Percentiles rank a stretch among this genome's conserved stretches.
Evolutionary conservation across 2,888 invertebrate genomes (phyloP).

Genomic region (Pristionchus arcanus): DNA sequence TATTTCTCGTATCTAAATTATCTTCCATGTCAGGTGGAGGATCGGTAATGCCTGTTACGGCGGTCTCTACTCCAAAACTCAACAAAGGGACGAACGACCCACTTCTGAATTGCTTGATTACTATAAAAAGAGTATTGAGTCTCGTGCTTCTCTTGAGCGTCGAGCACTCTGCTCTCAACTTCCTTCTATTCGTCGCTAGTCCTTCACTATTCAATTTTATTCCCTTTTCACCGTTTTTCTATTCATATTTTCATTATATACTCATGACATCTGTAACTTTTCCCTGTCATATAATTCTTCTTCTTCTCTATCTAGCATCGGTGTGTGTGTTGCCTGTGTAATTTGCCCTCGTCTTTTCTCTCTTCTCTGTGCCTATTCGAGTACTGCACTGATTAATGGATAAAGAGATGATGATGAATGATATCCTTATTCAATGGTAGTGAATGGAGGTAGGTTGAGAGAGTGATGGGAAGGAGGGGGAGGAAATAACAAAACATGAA

Average conservation of each 20-base stretch:
- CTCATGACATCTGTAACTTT: slow-evolving; percentile 39
- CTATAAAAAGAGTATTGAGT: slow-evolving; percentile 50
- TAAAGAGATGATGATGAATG: slow-evolving; percentile 32
- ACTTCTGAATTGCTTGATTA: slow-evolving; percentile 45
- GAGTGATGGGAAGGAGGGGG: slow-evolving; percentile 20
- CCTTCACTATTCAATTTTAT: background rate
- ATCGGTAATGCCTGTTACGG: slow-evolving; percentile 69
- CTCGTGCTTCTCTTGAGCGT: slow-evolving; percentile 47
- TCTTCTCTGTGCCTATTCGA: slow-evolving; percentile 20
- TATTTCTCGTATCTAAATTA: no score
- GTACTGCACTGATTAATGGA: slow-evolving; percentile 31
- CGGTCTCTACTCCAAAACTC: slow-evolving; percentile 62
- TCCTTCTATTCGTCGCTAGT: slow-evolving; percentile 45
- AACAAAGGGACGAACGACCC: slow-evolving; percentile 52
- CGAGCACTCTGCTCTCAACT: slow-evolving; percentile 34
- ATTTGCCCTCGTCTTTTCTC: slow-evolving; percentile 19
- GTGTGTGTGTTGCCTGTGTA: slow-evolving; percentile 29
- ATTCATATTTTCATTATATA: background rate
- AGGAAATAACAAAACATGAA: slow-evolving; percentile 56
- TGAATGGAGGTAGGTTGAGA: background rate
- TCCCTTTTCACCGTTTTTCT: background rate
- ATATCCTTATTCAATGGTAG: slow-evolving; percentile 13
- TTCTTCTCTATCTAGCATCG: slow-evolving; percentile 21
- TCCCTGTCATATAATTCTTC: slow-evolving; percentile 24
- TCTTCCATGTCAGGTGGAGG: slow-evolving; percentile 65